Evolutionary conservation across 2,888 invertebrate genomes (phyloP), one percentile per base, ranked within the genome.

Genomic region (Gryllus longicercus): DNA sequence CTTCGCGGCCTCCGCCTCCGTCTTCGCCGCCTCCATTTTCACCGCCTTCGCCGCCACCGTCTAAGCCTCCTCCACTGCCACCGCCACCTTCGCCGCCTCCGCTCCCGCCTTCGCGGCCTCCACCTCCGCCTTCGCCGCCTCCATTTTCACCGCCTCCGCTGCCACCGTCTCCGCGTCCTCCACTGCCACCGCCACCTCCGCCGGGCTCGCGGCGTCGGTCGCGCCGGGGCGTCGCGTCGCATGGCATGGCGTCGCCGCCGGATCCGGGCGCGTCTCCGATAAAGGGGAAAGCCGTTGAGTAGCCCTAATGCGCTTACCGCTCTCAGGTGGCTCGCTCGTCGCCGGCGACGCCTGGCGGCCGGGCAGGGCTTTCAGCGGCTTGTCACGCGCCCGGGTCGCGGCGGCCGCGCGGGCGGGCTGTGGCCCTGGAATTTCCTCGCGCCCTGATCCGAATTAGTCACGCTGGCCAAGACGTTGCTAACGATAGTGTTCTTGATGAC

Each of bases 221-320:
- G 14, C 63, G 63, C 4, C 63, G 16, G 16, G 63, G 16, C 63
- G 63, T 63, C 63, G 63, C 12, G 16, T 4, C 63, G n/a, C n/a
- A 11, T 63, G 10, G 63, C 63, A 0, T 0, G n/a, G 10, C 63
- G 63, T 63, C 10, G 63, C 63, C n/a, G 63, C 63, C 63, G 63
- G 16, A 63, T 63, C 63, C 63, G 63, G 63, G 63, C 63, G 14
- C 63, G n/a, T n/a, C 63, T 63, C n/a, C 63, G 63, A 63, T 63
- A 63, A 63, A 63, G 63, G 63, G 63, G 63, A 63, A 63, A 63
- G 63, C 63, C n/a, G 63, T 63, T 63, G 63, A 63, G 63, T 63
- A 63, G 63, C 16, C n/a, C 63, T 63, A 63, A 63, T 63, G 63
- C 63, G 63, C 63, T 63, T 63, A 63, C 16, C 5, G 16, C 63